Conservation (phyloP, 2,888 invertebrate genomes). For the Idaea biselata region DNA sequence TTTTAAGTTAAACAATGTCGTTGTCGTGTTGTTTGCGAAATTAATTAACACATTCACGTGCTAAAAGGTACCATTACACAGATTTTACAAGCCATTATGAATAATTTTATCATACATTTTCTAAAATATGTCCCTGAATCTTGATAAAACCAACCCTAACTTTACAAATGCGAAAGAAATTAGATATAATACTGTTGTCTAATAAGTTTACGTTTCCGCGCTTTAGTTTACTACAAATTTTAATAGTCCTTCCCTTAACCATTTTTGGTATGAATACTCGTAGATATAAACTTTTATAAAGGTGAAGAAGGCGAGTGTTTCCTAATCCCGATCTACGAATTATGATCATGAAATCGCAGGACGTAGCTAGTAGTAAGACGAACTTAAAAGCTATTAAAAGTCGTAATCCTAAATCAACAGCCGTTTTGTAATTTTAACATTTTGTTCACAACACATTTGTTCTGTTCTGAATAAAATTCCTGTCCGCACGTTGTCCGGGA, state of each 20-base stretch:
- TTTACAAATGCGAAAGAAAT: too few species aligned
- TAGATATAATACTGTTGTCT: too few species aligned
- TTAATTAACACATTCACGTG: background rate
- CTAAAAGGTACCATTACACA: background rate
- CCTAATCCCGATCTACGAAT: too few species aligned
- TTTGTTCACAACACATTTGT: background rate
- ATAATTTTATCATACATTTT: background rate
- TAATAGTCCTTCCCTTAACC: too few species aligned
- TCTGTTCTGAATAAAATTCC: conserved; percentile 8
- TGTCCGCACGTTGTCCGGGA: conserved; percentile 12
- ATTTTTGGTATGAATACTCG: too few species aligned
- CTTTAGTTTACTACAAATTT: too few species aligned
- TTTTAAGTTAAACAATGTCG: conserved; percentile 13
- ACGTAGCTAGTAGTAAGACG: background rate
- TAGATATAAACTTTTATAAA: too few species aligned
- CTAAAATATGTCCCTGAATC: background rate
- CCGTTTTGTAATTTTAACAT: background rate
- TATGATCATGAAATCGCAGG: background rate
- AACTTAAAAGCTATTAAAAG: background rate
- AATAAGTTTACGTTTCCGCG: too few species aligned
- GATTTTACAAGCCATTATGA: background rate
- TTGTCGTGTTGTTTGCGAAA: conserved; percentile 2
- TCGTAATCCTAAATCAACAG: background rate
- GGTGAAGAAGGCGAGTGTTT: too few species aligned
- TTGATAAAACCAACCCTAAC: background rate